Percentiles rank a stretch among this genome's conserved stretches.
Evolutionary conservation across 2,888 invertebrate genomes (phyloP).

Genomic region (Netelia inedita): DNA sequence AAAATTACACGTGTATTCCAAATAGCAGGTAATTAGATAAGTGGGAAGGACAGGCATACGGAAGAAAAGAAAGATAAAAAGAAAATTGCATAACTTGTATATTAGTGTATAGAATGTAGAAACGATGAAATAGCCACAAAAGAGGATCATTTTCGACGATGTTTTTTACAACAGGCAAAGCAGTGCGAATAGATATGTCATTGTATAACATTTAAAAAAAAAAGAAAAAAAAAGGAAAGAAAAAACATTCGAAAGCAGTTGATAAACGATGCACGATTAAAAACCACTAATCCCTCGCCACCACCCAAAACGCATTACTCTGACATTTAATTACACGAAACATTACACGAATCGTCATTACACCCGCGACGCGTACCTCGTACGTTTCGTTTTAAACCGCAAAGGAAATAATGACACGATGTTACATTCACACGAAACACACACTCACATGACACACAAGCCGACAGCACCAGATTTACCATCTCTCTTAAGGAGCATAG

Average conservation of each 20-base stretch:
- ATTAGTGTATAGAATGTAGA: slow-evolving; percentile 85
- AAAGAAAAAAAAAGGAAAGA: slow-evolving; percentile 64
- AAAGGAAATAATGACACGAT: slow-evolving; percentile 64
- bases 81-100: slow-evolving; percentile 84
- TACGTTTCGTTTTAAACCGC: slow-evolving; percentile 50
- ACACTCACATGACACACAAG: slow-evolving; percentile 34
- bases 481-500: slow-evolving; percentile 55
- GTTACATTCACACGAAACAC: slow-evolving; percentile 28
- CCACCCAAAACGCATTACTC: slow-evolving; percentile 46
- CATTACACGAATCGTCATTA: slow-evolving; percentile 54
- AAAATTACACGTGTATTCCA: slow-evolving; percentile 78
- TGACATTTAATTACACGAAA: slow-evolving; percentile 66
- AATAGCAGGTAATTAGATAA: slow-evolving; percentile 82
- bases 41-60: slow-evolving; percentile 83
- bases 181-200: slow-evolving; percentile 82
- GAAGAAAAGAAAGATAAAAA: slow-evolving; percentile 71
- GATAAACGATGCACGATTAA: slow-evolving; percentile 71
- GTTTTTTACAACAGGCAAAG: slow-evolving; percentile 84
- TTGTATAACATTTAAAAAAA: slow-evolving; percentile 76
- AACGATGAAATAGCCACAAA: slow-evolving; percentile 82
- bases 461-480: slow-evolving; percentile 41
- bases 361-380: slow-evolving; percentile 28
- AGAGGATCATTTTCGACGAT: slow-evolving; percentile 84
- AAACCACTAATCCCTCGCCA: slow-evolving; percentile 56
- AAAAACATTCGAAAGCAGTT: slow-evolving; percentile 68